Evolutionary conservation across 2,113 vertebrate genomes (phyloP).

Genomic region (Urocolius indicus): DNA sequence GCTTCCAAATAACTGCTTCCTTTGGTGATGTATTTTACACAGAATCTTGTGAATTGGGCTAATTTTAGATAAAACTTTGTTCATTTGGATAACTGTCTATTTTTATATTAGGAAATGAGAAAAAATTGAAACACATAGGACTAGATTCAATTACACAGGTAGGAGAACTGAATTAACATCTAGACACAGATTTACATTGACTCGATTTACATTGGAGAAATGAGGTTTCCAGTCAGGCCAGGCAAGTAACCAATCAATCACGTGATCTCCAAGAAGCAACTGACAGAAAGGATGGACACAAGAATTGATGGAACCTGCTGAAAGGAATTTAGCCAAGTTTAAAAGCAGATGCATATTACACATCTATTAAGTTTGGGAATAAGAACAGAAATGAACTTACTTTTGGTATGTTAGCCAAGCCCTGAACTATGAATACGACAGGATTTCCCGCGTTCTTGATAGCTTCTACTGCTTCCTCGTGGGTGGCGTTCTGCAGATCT

Average conservation of each 20-base stretch:
- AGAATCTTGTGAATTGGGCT: background rate
- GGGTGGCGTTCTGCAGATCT: conserved; percentile 88
- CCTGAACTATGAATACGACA: conserved; percentile 92
- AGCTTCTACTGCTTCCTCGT: conserved; percentile 90
- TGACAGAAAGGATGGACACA: background rate
- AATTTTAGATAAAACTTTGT: background rate
- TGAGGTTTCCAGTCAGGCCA: background rate
- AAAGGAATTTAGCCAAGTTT: background rate
- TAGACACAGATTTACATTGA: background rate
- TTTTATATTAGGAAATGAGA: background rate
- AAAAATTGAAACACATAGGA: background rate
- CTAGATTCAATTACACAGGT: background rate
- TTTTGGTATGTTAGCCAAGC: conserved; percentile 85
- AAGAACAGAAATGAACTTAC: conserved; percentile 72
- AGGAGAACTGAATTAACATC: background rate
- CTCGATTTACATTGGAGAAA: background rate
- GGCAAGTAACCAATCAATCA: background rate
- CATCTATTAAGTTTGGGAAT: background rate
- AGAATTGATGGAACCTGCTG: background rate
- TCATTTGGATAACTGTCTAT: background rate
- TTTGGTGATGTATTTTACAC: background rate
- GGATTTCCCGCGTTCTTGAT: conserved; percentile 90
- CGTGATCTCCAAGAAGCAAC: background rate
- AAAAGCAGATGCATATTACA: background rate
- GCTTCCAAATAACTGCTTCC: background rate